Evolutionary conservation across 1,140 invertebrate species (phyloP), one percentile per base, ranked within the genome.

Genomic region (Apis cerana): DNA sequence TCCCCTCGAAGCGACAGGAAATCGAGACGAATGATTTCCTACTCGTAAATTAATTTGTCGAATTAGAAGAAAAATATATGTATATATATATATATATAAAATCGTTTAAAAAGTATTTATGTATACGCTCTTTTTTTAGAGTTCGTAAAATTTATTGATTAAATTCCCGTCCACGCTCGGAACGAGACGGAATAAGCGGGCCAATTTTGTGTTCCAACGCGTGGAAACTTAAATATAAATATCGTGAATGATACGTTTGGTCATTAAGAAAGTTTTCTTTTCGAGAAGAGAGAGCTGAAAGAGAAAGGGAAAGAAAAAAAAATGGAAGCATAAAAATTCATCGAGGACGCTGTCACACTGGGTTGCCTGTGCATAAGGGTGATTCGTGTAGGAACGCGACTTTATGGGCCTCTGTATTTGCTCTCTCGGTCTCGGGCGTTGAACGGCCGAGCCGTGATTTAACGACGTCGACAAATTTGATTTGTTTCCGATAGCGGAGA

Each of bases 401-500:
- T 76, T 82, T 82, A 82, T 76, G 80, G 64, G 80, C 64, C 62
- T n/a, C 72, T 43, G 72, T 82, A 76, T 82, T 82, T 76, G 80
- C 54, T 52, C 74, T 54, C 27, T 27, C 43, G 78, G 19, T 33
- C 50, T 23, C 43, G 72, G 48, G 21, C 27, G 80, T 82, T 59
- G 72, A 82, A 82, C 74, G 80, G 27, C 48, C 74, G 23, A 68
- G 64, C n/a, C 82, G 81, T 84, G 82, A 85, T 89, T 89, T 90
- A 89, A 88, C 85, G 87, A 85, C 85, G 88, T 77, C 83, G 85
- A 90, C 87, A 90, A 85, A 78, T 64, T 78, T 84, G 83, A 89
- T 90, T 90, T 87, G 85, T 78, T 83, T 77, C 52, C 67, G 81
- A 83, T 83, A 74, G 64, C 64, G 65, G 52, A 15, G 64, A 52